Percentiles rank a stretch among this genome's conserved stretches.
Evolutionary conservation across 2,888 invertebrate genomes (phyloP).

Genomic region (Disparrhopalites patrizii): DNA sequence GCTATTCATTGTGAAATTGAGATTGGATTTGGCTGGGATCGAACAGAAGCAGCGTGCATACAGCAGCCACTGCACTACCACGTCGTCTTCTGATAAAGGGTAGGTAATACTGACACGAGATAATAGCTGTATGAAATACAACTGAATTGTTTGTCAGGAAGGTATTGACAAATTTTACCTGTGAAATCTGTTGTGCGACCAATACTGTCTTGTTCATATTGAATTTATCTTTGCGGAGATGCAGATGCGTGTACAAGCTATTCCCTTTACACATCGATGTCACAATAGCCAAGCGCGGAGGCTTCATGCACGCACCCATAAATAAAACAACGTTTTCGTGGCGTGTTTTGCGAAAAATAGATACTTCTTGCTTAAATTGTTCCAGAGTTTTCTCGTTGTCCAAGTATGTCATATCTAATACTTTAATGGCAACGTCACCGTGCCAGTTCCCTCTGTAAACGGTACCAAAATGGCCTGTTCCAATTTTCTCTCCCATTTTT

Average conservation of each 20-base stretch:
- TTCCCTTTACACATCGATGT: conserved; percentile 95
- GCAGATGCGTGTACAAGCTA: conserved; percentile 90
- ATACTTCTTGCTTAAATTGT: conserved; percentile 91
- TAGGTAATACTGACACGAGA: too few species aligned
- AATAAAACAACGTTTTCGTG: conserved; percentile 98
- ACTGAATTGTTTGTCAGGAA: not conserved
- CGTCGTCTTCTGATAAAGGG: too few species aligned
- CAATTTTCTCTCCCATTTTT: conserved; percentile 78
- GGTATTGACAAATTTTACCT: conserved; percentile 58
- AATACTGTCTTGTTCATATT: conserved; percentile 87
- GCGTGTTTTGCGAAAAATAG: conserved; percentile 92
- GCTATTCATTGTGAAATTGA: not conserved
- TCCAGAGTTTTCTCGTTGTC: conserved; percentile 81
- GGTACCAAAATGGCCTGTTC: conserved; percentile 88
- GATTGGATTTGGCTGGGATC: not conserved
- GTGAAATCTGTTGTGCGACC: conserved; percentile 94
- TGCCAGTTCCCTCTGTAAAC: conserved; percentile 96
- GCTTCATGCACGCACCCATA: conserved; percentile 99
- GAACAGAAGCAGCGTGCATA: not conserved
- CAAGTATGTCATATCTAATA: conserved; percentile 85
- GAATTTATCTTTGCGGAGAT: conserved; percentile 87
- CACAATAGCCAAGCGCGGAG: conserved; percentile 91
- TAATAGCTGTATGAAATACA: too few species aligned
- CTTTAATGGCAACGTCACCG: conserved; percentile 95
- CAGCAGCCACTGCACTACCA: not conserved